Evolutionary conservation across 1,140 invertebrate genomes (phyloP).

Genomic region (Drosophila rufa): DNA sequence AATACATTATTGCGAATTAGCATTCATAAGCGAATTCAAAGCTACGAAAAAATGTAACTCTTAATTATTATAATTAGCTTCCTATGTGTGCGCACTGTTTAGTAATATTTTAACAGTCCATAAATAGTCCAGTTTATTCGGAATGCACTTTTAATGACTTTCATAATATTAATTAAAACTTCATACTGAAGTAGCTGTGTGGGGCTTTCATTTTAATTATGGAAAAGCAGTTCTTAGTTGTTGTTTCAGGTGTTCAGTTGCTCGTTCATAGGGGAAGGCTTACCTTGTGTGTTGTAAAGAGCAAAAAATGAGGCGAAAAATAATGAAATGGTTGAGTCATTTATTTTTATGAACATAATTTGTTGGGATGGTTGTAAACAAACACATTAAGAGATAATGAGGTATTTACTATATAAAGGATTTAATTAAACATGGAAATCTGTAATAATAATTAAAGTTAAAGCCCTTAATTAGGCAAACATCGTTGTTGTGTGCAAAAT

Average conservation of each 20-base stretch:
- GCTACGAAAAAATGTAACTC: not conserved
- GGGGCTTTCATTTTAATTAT: constrained; percentile 14
- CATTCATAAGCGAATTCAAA: not conserved
- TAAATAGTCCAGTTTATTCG: constrained; percentile 21
- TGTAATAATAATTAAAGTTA: not conserved
- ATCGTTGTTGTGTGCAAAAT: too few species aligned
- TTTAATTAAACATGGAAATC: not conserved
- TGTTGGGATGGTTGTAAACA: not conserved
- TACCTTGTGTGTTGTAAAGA: not conserved
- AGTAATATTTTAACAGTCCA: constrained; percentile 28
- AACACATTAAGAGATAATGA: not conserved
- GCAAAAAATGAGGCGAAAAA: not conserved
- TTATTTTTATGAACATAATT: constrained; percentile 2
- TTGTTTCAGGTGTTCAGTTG: constrained; percentile 7
- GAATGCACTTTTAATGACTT: constrained; percentile 20
- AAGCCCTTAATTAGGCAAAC: too few species aligned
- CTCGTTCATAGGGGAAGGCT: not conserved
- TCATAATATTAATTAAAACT: constrained; percentile 35
- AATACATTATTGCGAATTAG: constrained; percentile 16
- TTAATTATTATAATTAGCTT: constrained; percentile 31
- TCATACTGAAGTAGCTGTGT: not conserved
- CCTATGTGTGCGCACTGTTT: not conserved
- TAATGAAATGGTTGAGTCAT: constrained; percentile 6
- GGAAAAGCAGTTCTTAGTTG: constrained; percentile 11
- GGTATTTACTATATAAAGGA: not conserved